phyloP scores from a whole-genome alignment of 2,888 invertebrate species.

The Drosophila algonquin region DNA sequence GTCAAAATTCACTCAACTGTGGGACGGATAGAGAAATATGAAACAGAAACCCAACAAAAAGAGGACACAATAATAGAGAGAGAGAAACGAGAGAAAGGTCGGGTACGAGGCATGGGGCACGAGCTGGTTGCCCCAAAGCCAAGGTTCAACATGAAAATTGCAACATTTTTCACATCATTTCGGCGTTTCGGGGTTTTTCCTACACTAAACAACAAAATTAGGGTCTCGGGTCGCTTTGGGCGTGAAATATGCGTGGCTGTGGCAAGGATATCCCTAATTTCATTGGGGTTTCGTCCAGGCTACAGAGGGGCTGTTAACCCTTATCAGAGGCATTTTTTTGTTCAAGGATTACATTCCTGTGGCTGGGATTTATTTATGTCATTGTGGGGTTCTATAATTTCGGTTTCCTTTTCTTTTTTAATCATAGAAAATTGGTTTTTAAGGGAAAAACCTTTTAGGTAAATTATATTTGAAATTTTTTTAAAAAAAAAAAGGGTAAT shows the following conservation, averaged over 20 bases:
- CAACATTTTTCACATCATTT: conserved; percentile 74
- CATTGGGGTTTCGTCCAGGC: conserved; percentile 10
- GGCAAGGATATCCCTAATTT: conserved; percentile 33
- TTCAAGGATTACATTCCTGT: conserved; percentile 51
- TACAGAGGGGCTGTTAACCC: conserved; percentile 62
- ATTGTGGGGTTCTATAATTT: conserved; percentile 7
- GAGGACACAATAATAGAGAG: conserved; percentile 14
- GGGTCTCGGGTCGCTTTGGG: conserved; percentile 39
- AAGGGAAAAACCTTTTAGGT: neutral
- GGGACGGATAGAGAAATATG: conserved; percentile 41
- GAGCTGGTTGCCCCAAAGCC: conserved; percentile 25
- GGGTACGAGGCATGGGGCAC: neutral
- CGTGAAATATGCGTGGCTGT: conserved; percentile 23
- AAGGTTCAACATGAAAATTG: conserved; percentile 64
- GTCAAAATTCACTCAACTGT: conserved; percentile 76
- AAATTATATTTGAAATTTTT: neutral
- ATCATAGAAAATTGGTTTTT: conserved; percentile 3
- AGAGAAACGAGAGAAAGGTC: conserved; percentile 19
- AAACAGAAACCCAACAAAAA: conserved; percentile 34
- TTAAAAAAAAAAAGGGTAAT: neutral
- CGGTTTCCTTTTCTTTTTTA: neutral
- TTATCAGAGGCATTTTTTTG: conserved; percentile 54
- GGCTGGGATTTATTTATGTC: conserved; percentile 44
- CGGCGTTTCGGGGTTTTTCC: conserved; percentile 47
- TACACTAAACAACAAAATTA: conserved; percentile 62